Evolutionary conservation across 2,888 invertebrate genomes (phyloP).

Genomic region (Cephus nigrinus): DNA sequence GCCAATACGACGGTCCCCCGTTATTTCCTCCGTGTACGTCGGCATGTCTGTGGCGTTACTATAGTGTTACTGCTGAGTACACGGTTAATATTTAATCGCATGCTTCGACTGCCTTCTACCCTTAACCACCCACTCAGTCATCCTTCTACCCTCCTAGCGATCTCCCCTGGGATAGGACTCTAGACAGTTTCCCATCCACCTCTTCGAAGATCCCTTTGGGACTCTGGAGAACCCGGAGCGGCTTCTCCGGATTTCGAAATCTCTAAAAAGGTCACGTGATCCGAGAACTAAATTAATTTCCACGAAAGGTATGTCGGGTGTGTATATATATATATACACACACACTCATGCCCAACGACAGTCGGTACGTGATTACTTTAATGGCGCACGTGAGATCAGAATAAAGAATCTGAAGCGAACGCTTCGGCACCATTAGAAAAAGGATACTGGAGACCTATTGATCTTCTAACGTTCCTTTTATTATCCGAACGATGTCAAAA

Average conservation of each 20-base stretch:
- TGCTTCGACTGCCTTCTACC: slow-evolving; percentile 5
- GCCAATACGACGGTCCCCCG: background rate
- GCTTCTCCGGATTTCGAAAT: background rate
- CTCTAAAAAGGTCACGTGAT: background rate
- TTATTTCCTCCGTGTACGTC: slow-evolving; percentile 12
- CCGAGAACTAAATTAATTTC: background rate
- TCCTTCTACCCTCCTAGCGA: background rate
- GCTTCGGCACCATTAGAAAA: background rate
- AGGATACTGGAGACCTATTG: background rate
- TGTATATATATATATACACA: too few relatives aligned
- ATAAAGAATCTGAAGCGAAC: background rate
- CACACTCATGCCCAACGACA: background rate
- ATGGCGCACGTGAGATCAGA: background rate
- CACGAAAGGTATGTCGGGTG: background rate
- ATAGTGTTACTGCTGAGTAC: slow-evolving; percentile 25
- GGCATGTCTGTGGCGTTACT: slow-evolving; percentile 14
- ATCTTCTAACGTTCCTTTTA: background rate
- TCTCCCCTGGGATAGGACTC: background rate
- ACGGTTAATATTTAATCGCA: slow-evolving; percentile 32
- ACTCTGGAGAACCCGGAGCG: background rate
- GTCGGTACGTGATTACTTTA: background rate
- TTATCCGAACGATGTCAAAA: background rate
- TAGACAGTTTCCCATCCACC: background rate
- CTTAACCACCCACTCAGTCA: background rate
- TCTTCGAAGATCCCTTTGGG: background rate